Evolutionary conservation across 2,797 vertebrate genomes (phyloP).

Genomic region (Tachyglossus aculeatus): DNA sequence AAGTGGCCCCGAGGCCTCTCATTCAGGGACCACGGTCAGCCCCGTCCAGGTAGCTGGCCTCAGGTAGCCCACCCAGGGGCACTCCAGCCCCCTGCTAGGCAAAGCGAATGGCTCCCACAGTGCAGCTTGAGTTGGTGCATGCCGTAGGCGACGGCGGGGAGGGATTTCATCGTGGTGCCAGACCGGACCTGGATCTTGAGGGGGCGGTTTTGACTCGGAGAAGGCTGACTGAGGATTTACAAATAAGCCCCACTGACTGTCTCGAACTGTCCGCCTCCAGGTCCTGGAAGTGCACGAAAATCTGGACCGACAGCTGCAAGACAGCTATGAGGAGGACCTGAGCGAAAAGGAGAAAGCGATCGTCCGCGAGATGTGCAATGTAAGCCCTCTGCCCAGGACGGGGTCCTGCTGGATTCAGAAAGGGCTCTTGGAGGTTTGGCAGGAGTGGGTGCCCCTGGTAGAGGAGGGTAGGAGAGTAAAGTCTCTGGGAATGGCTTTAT

Average conservation of each 20-base stretch:
- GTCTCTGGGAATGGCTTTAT: no score
- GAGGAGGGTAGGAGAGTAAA: no score
- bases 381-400: slow-evolving; percentile 65
- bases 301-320: slow-evolving; percentile 89
- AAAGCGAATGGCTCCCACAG: background rate
- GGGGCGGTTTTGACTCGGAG: no score
- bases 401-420: background rate
- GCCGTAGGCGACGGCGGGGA: no score
- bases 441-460: no score
- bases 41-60: no score
- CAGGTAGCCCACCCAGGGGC: no score
- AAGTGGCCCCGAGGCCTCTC: no score
- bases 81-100: background rate
- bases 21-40: no score
- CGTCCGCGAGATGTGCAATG: slow-evolving; percentile 98
- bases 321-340: slow-evolving; percentile 92
- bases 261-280: slow-evolving; percentile 66
- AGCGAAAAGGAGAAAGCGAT: slow-evolving; percentile 99
- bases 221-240: background rate
- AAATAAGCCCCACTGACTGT: background rate
- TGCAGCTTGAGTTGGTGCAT: no score
- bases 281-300: slow-evolving; percentile 97
- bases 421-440: background rate
- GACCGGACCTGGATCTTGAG: no score
- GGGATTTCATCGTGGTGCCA: no score